Base-by-base conservation (phyloP, 2,113 vertebrate genomes). In the Prochilodus magdalenae region DNA sequence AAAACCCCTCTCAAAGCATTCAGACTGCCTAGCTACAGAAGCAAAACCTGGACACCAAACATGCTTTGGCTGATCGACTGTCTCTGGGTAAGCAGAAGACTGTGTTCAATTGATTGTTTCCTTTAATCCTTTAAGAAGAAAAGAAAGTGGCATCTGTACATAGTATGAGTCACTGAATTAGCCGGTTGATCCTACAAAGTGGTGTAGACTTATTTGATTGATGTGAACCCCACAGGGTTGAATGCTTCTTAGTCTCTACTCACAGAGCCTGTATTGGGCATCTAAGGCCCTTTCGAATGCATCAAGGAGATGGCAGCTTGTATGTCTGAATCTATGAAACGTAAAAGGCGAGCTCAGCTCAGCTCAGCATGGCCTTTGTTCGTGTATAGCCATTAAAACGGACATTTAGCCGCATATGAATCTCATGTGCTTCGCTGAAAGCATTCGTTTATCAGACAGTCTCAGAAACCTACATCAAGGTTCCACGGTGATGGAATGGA, bases 231-330 rank as follows among this genome's bases (percentile, higher is more conserved):
- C 65, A 33, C 26, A 60, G 30, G 33, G 27, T 0, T 29, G 29
- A 36, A n/a, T 18, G 6, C 18, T 26, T 49, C 15, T 24, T 27
- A 71, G 59, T 15, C 47, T 20, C 91, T 95, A 95, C 95, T 96
- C 95, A 95, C 95, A 95, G 94, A 94, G 93, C 93, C 92, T 93
- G 8, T 11, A 8, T 10, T 44, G 40, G 5, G 93, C 93, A 94
- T 94, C 92, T 95, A 94, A 93, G 94, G 90, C 93, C 93, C 92
- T 95, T 95, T 96, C 94, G 95, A 95, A 95, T 94, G 93, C 95
- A 95, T 95, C 94, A 95, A 94, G 94, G 94, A 94, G 94, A 92
- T 93, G 90, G 94, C 94, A 89, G 94, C 93, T 89, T 94, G 94
- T 94, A 94, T 93, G 94, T 96, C 94, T 91, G 94, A 94, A 95